Base-by-base conservation (phyloP, 2,888 invertebrate species). In the Meiosimyza decipiens region DNA sequence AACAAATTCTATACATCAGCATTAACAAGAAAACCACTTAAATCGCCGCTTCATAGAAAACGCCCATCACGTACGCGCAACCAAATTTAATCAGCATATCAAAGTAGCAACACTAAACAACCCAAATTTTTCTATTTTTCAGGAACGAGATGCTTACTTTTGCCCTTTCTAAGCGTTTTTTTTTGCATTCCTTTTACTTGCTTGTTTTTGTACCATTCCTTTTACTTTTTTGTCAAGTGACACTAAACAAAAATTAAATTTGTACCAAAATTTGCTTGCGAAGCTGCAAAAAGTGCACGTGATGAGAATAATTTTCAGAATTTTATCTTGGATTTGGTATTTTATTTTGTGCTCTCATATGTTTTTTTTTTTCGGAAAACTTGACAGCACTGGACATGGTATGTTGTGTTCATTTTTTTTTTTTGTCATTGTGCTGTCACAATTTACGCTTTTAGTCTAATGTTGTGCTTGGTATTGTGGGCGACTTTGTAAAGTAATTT, bases 21-120 rank as follows among this genome's bases (percentile, higher is more conserved):
- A 40, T 40, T 40, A 40, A 40, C 40, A 40, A 9, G 9, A 40
- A 40, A 9, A 40, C 40, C 6, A 40, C 40, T 40, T 40, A 40
- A 40, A 40, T 40, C 40, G 40, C 40, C 40, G 40, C 40, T 40
- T 40, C 40, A 40, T 40, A 64, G 28, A 22, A n/a, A 50, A 18
- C 64, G 70, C 63, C 54, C 70, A 70, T 63, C 70, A 70, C 70
- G 70, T 70, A 63, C 63, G 54, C 40, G 51, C 54, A 63, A 63
- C 33, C 62, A 70, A 70, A 70, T 70, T 70, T 70, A 70, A 70
- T 70, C 70, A 70, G 70, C 63, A 70, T 70, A 52, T 70, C 70
- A 62, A 70, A 70, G 70, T 54, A 62, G 52, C 70, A 70, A 62
- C 70, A 47, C 62, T 52, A 54, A 22, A 52, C 54, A 40, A 50